These are phyloP conservation scores for Acipenser oxyrinchus DNA, from an alignment of 2,797 vertebrate genomes.

Conservation along the genomic window DNA sequence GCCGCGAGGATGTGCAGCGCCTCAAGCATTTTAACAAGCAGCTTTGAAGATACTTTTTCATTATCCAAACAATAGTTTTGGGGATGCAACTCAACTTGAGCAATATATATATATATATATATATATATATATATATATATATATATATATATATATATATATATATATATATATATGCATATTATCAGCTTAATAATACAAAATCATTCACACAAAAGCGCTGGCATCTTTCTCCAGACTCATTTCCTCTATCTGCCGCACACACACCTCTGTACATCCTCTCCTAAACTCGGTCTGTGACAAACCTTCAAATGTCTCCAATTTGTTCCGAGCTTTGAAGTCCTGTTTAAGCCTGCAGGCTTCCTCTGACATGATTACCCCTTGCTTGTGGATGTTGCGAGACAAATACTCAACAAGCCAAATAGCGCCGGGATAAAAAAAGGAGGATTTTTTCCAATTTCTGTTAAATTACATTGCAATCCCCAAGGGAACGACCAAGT, in stretches of 20 bases:
- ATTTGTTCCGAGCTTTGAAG: constrained; percentile 60
- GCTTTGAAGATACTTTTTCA: constrained; percentile 75
- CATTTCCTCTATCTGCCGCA: constrained; percentile 39
- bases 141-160: no score
- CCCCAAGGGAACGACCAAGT: no score
- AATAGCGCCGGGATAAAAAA: no score
- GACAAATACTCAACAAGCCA: no score
- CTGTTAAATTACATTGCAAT: no score
- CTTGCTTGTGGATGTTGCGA: no score
- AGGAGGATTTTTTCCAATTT: no score
- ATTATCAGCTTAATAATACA: no score
- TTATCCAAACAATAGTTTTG: constrained; percentile 63
- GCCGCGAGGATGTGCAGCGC: constrained; percentile 26
- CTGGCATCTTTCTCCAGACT: constrained; percentile 34
- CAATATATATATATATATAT: constrained; percentile 14
- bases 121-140: no score
- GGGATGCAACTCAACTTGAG: constrained; percentile 62
- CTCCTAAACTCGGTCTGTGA: constrained; percentile 32
- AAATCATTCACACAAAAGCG: constrained; percentile 16
- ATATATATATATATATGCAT: no score
- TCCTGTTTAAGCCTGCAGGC: constrained; percentile 53
- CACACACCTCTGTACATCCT: constrained; percentile 23
- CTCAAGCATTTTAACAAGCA: constrained; percentile 23
- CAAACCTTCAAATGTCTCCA: constrained; percentile 53
- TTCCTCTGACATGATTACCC: no score